Evolutionary conservation across 2,888 invertebrate genomes (phyloP).

Genomic region (Latheticus oryzae): DNA sequence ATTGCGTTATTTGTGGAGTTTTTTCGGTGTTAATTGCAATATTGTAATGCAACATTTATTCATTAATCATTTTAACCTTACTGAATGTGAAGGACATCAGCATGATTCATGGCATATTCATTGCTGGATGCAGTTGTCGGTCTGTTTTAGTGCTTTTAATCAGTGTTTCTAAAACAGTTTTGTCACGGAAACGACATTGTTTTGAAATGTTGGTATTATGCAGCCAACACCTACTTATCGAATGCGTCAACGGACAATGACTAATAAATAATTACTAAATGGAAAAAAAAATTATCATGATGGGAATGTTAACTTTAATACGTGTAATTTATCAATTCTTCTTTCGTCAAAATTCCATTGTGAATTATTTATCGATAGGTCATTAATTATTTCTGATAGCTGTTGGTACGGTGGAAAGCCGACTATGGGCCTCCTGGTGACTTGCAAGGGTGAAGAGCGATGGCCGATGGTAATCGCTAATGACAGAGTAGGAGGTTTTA

Average conservation of each 20-base stretch:
- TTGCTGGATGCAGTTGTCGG: constrained; percentile 33
- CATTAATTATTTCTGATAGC: constrained; percentile 18
- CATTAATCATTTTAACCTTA: constrained; percentile 58
- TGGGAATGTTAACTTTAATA: constrained; percentile 20
- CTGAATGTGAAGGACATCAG: constrained; percentile 54
- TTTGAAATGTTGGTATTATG: constrained; percentile 15
- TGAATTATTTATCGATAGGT: constrained; percentile 25
- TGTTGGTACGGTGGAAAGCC: neutral
- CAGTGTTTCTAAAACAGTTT: constrained; percentile 26
- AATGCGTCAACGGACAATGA: constrained; percentile 40
- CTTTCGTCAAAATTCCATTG: constrained; percentile 25
- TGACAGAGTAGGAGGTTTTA: too few species aligned
- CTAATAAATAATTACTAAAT: constrained; percentile 36
- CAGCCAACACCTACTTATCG: constrained; percentile 15
- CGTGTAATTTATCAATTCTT: constrained; percentile 26
- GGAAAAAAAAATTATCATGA: constrained; percentile 25
- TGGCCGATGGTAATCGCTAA: neutral
- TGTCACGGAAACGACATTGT: constrained; percentile 3
- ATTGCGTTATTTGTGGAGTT: constrained; percentile 14
- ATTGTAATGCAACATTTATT: constrained; percentile 51
- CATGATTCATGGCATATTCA: constrained; percentile 44
- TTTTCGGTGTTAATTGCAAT: constrained; percentile 35
- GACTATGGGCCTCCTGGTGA: neutral
- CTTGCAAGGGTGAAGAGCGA: neutral
- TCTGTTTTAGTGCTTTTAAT: constrained; percentile 14